phyloP scores from a whole-genome alignment of 30 jellyfish, hydroid and myxozoan genomes.

The Phacellophora camtschatica region DNA sequence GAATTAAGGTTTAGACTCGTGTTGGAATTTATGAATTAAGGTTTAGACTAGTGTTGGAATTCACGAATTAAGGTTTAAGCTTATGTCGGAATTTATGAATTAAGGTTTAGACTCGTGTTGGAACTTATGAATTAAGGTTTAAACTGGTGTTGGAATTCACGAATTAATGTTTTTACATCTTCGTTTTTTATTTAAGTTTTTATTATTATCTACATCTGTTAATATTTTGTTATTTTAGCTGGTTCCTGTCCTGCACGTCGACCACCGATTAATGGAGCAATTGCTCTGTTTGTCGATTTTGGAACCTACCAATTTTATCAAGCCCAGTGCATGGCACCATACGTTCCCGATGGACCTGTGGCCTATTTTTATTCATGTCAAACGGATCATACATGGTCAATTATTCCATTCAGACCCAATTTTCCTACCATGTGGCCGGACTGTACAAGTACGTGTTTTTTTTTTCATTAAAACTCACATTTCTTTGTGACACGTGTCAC shows the following conservation, averaged over 20 bases:
- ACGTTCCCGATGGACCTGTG: slow-evolving; percentile 78
- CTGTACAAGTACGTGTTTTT: not conserved
- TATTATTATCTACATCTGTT: not conserved
- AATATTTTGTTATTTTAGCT: slow-evolving; percentile 28
- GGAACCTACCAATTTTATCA: slow-evolving; percentile 51
- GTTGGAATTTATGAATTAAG: too few relatives aligned
- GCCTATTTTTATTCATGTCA: slow-evolving; percentile 10
- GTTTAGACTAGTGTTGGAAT: too few relatives aligned
- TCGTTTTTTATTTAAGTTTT: not conserved
- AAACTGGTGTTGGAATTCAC: too few relatives aligned
- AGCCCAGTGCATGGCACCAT: slow-evolving; percentile 64
- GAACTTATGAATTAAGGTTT: too few relatives aligned
- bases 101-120: too few relatives aligned
- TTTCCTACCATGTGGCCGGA: not conserved
- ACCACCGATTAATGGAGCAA: slow-evolving; percentile 97
- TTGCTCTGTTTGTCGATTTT: slow-evolving; percentile 43
- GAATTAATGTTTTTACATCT: not conserved
- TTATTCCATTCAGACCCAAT: not conserved
- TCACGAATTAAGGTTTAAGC: too few relatives aligned
- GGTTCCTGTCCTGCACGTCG: slow-evolving; percentile 83
- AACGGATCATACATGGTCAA: not conserved
- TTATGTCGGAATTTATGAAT: too few relatives aligned
- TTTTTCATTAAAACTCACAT: not conserved
- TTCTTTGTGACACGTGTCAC: too few relatives aligned
- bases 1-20: too few relatives aligned